phyloP scores from a whole-genome alignment of 2,113 vertebrate species.

The Actinemys pallida region DNA sequence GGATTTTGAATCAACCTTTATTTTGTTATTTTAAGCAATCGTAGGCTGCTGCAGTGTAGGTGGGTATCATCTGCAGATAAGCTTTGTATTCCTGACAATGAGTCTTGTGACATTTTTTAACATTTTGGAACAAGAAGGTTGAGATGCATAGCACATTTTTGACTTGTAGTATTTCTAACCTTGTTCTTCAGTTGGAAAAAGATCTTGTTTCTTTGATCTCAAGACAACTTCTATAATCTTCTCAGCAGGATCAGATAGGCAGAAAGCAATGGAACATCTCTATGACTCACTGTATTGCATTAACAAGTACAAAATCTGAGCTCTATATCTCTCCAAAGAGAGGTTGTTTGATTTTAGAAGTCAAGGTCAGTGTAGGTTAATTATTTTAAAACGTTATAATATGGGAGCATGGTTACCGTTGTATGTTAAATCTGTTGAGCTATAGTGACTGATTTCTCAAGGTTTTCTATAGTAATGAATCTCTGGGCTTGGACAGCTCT shows the following conservation, averaged over 20 bases:
- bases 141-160: conserved; percentile 36
- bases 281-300: not conserved
- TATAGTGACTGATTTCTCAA: not conserved
- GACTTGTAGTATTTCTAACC: not conserved
- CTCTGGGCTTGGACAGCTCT: not conserved
- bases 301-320: not conserved
- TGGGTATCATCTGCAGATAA: conserved; percentile 66
- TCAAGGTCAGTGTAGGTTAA: not conserved
- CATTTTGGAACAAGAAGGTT: conserved; percentile 37
- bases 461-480: not conserved
- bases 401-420: not conserved
- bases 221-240: conserved; percentile 23
- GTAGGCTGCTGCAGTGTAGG: conserved; percentile 62
- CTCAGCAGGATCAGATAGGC: not conserved
- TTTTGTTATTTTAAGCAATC: conserved; percentile 65
- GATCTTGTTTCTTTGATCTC: conserved; percentile 15
- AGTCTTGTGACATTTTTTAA: conserved; percentile 45
- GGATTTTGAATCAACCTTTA: conserved; percentile 66
- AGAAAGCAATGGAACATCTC: not conserved
- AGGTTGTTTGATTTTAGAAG: not conserved
- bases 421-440: too few species aligned
- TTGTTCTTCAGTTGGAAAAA: conserved; percentile 39
- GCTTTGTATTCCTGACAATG: conserved; percentile 63
- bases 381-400: not conserved
- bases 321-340: not conserved